Conservation (phyloP, 2,797 vertebrate genomes). For the Platyrinchus mystaceus region DNA sequence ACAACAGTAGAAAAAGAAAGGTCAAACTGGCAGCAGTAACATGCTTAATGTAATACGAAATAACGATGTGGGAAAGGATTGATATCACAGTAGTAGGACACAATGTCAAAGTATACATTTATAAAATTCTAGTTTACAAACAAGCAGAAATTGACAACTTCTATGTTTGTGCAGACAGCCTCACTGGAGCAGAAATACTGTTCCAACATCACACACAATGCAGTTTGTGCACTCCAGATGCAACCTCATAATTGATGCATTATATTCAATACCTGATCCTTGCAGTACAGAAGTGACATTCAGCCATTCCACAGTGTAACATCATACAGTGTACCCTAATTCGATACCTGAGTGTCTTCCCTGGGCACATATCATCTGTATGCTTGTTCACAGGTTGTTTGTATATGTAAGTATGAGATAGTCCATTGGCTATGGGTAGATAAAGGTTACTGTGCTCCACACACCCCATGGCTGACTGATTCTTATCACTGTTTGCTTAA, state of each 20-base stretch:
- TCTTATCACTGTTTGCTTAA: slow-evolving; percentile 25
- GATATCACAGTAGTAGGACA: not conserved
- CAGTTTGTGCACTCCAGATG: not conserved
- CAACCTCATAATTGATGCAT: not conserved
- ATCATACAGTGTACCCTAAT: not conserved
- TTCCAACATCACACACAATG: not conserved
- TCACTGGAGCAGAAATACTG: not conserved
- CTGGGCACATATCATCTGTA: not conserved
- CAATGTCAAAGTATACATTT: not conserved
- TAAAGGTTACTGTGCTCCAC: slow-evolving; percentile 20
- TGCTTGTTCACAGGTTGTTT: not conserved
- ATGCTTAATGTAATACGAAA: not conserved
- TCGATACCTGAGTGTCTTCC: not conserved
- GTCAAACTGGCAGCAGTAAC: not conserved
- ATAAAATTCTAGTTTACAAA: not conserved
- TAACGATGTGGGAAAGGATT: not conserved
- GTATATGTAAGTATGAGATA: fast-evolving
- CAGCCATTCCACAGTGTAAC: not conserved
- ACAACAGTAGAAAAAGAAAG: not conserved
- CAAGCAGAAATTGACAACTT: not conserved
- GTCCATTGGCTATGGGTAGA: not conserved
- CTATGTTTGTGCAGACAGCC: not conserved
- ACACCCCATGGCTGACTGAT: not conserved
- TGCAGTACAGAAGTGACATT: not conserved
- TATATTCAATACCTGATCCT: not conserved